Base-by-base conservation (phyloP, 2,113 vertebrate species). In the Solea senegalensis region DNA sequence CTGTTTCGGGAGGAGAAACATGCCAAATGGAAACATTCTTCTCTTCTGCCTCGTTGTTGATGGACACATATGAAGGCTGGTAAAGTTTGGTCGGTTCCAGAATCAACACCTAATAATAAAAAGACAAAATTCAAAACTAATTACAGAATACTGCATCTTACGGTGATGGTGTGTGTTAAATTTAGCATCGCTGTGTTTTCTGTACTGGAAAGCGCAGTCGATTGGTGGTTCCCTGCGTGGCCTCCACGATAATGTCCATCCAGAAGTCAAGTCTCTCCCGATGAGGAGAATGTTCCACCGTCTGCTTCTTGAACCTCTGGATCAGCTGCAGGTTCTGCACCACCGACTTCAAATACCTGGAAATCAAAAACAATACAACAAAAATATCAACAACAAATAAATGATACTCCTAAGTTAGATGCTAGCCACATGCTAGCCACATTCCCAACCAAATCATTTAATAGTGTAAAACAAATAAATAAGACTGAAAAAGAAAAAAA, bases 161-260 rank as follows among this genome's bases (percentile, higher is more conserved):
- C 21, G 21, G 21, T 15, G 48, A 27, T 9, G 2, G 5, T 13
- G 21, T 2, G 1, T 48, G 4, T 34, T 34, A 34, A 34, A 5
- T n/a, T 9, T 28, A 11, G 57, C 9, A 13, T 2, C 21, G n/a
- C 0, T 26, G 26, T 16, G 48, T 15, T 13, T 9, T 63, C 81
- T 90, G 89, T 95, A 98, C 97, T 44, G 96, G 97, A 92, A 99
- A 99, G 72, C 96, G 94, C 74, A 97, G 92, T 68, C 96, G 94
- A 48, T 94, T 94, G 59, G 94, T 94, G 76, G 93, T 94, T 72
- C 93, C 84, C 65, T 95, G 95, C 8, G 96, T 96, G 78, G 97
- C 95, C 83, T 99, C 96, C 44, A 97, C 96, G 54, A 99, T 96
- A 76, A 98, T 95, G 89, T 99, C 97, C 93, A 99, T 94, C 98